Evolutionary conservation across 2,797 vertebrate species (phyloP).

Genomic region (Galago senegalensis): DNA sequence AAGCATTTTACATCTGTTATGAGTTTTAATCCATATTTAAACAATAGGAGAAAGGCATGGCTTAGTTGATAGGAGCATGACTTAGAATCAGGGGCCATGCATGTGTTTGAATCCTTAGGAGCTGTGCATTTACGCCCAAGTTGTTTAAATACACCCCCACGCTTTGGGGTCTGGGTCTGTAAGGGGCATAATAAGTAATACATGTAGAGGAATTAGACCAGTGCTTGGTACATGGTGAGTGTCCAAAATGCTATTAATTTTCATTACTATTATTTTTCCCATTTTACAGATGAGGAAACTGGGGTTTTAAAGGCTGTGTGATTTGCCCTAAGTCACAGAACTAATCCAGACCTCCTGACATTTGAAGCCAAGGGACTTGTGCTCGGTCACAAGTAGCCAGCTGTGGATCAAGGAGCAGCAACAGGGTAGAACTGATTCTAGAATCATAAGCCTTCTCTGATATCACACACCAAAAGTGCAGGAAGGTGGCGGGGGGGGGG

Average conservation of each 20-base stretch:
- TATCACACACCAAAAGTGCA: background rate
- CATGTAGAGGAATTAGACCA: background rate
- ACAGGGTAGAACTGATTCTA: background rate
- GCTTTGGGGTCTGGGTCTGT: background rate
- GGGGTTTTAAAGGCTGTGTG: background rate
- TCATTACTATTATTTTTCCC: background rate
- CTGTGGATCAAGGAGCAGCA: background rate
- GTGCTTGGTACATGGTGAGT: no score
- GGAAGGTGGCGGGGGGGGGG: background rate
- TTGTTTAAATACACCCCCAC: background rate
- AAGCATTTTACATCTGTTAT: background rate
- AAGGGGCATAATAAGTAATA: background rate
- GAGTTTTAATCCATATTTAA: background rate
- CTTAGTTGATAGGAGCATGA: background rate
- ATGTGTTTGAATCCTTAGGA: background rate
- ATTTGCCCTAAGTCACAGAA: background rate
- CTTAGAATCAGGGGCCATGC: background rate
- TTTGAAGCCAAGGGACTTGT: background rate
- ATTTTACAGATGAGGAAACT: constrained; percentile 19
- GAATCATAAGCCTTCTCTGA: background rate
- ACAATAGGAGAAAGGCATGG: background rate
- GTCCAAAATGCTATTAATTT: background rate
- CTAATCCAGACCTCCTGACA: background rate
- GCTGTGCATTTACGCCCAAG: background rate
- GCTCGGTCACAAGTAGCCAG: background rate